Conservation (phyloP, 1,140 invertebrate species). For the Capitella teleta region DNA sequence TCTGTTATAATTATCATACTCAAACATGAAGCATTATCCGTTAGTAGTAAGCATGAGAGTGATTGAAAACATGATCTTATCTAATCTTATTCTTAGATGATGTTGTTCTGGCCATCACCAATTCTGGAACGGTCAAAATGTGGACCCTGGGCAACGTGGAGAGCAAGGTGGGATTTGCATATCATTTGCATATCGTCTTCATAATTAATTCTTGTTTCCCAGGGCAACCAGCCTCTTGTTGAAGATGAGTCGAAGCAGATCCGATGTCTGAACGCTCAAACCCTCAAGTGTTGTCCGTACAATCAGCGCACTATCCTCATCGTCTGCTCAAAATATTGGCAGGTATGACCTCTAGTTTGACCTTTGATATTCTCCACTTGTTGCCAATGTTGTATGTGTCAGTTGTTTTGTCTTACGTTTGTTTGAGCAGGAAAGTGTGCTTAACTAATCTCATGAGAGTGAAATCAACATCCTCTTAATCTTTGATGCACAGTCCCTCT, state of each 20-base stretch:
- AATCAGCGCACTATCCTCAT: slow-evolving; percentile 94
- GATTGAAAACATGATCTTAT: too few species aligned
- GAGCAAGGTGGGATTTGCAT: slow-evolving; percentile 55
- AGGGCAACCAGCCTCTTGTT: slow-evolving; percentile 49
- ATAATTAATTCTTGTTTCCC: background rate
- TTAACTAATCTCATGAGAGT: too few species aligned
- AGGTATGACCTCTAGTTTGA: too few species aligned
- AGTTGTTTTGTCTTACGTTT: too few species aligned
- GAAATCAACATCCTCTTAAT: too few species aligned
- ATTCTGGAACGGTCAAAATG: slow-evolving; percentile 93
- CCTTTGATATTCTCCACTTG: too few species aligned
- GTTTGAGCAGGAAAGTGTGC: too few species aligned
- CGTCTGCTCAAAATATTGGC: slow-evolving; percentile 93
- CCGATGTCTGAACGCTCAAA: slow-evolving; percentile 80
- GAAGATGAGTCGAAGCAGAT: slow-evolving; percentile 98
- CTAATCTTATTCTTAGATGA: slow-evolving; percentile 86
- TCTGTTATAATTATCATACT: too few species aligned
- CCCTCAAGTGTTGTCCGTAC: slow-evolving; percentile 83
- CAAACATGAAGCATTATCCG: too few species aligned
- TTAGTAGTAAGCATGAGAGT: too few species aligned
- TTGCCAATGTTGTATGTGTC: too few species aligned
- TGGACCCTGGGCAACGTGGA: slow-evolving; percentile 89
- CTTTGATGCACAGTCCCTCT: too few species aligned
- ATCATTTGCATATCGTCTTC: background rate
- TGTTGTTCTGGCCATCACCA: slow-evolving; percentile 88